Conservation (phyloP, 2,797 vertebrate species). For the Muscicapa striata region DNA sequence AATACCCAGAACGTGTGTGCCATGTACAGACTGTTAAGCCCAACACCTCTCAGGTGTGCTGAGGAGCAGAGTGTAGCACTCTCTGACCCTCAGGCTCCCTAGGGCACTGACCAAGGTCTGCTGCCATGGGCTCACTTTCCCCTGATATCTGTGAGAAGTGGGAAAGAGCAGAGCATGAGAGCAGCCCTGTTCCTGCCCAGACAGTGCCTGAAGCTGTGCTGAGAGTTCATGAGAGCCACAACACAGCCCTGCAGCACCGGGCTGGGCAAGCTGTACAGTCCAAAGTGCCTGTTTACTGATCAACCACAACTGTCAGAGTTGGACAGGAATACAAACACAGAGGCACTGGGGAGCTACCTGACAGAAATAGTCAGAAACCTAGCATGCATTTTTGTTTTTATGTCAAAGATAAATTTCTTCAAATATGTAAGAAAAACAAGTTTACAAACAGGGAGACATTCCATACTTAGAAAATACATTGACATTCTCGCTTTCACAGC, state of each 20-base stretch:
- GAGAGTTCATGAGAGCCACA: background rate
- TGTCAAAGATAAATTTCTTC: background rate
- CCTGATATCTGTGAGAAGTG: background rate
- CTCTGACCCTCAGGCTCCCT: background rate
- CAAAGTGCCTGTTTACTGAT: background rate
- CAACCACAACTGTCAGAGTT: background rate
- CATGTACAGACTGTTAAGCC: background rate
- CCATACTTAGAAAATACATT: background rate
- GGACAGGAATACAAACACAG: background rate
- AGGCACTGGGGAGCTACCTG: background rate
- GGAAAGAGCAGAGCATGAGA: background rate
- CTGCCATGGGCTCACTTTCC: background rate
- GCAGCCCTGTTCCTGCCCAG: rapidly evolving
- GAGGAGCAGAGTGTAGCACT: no score
- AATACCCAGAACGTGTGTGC: background rate
- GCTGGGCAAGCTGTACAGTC: background rate
- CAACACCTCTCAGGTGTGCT: background rate
- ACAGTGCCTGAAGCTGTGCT: background rate
- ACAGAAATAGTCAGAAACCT: background rate
- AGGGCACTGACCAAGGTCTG: background rate
- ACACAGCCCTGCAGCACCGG: background rate
- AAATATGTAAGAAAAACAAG: background rate
- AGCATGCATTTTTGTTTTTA: background rate
- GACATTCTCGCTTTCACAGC: background rate
- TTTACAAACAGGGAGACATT: background rate